A percentile compares a stretch with the other conserved stretches of the same genome.
phyloP scores from a whole-genome alignment of 2,888 invertebrate species.

The Trissolcus japonicus region DNA sequence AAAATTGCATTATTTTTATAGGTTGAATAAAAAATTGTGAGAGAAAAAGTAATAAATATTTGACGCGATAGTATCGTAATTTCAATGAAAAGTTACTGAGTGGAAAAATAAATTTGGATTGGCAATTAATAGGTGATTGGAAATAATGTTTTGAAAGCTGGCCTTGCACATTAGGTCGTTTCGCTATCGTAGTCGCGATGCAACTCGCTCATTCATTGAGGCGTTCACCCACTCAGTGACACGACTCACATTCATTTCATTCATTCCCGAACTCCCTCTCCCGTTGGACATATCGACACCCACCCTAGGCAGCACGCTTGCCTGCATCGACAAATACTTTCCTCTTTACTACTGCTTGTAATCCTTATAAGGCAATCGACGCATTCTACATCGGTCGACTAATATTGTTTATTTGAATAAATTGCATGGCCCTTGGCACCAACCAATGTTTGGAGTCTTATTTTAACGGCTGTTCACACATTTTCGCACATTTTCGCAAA shows the following conservation, averaged over 20 bases:
- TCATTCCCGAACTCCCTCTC: conserved; percentile 48
- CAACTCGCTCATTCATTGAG: conserved; percentile 59
- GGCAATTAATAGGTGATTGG: neutral
- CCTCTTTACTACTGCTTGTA: conserved; percentile 52
- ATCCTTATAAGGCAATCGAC: conserved; percentile 54
- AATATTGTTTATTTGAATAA: conserved; percentile 50
- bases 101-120: too few species aligned
- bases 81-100: too few species aligned
- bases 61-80: too few species aligned
- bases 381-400: conserved; percentile 42
- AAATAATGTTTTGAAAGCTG: conserved; percentile 19
- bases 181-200: conserved; percentile 52
- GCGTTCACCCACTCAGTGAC: conserved; percentile 59
- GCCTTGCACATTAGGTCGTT: conserved; percentile 29
- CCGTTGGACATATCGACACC: conserved; percentile 54
- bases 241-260: conserved; percentile 59
- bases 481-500: neutral
- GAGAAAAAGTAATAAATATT: too few species aligned
- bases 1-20: too few species aligned
- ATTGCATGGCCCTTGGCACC: conserved; percentile 31
- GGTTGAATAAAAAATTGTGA: too few species aligned
- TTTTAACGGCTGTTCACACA: conserved; percentile 9
- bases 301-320: conserved; percentile 46
- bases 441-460: neutral
- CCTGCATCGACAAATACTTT: conserved; percentile 56